These are phyloP conservation scores for Ia io DNA, from an alignment of 2,113 vertebrate species.

Conservation along the genomic window DNA sequence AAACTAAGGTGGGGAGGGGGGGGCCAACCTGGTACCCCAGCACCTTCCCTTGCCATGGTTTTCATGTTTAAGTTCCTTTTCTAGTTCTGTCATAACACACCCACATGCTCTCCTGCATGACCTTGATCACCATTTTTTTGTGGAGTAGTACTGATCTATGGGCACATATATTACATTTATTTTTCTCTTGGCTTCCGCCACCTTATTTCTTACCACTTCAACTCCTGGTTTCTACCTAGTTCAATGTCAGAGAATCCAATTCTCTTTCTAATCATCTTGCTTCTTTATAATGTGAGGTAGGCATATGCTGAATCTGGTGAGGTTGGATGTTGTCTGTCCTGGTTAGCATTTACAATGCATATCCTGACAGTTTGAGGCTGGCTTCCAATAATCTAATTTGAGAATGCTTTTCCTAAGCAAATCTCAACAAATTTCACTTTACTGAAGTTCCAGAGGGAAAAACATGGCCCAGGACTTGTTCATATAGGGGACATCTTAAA, in stretches of 20 bases:
- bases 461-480: neutral
- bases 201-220: slow-evolving; percentile 40
- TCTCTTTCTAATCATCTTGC: neutral
- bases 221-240: slow-evolving; percentile 54
- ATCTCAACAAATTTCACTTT: slow-evolving; percentile 64
- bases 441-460: neutral
- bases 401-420: slow-evolving; percentile 60
- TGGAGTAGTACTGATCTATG: neutral
- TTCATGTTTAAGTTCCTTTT: slow-evolving; percentile 43
- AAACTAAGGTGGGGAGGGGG: neutral
- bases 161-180: slow-evolving; percentile 38
- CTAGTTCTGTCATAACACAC: neutral
- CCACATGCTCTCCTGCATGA: neutral
- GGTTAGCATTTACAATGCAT: slow-evolving; percentile 55
- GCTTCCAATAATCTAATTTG: slow-evolving; percentile 64
- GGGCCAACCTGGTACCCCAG: neutral
- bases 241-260: slow-evolving; percentile 50
- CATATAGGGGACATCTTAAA: neutral
- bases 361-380: slow-evolving; percentile 56
- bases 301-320: slow-evolving; percentile 37
- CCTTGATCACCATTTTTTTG: neutral
- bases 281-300: neutral
- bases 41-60: neutral
- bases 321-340: slow-evolving; percentile 34
- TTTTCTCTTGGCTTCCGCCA: slow-evolving; percentile 33